Evolutionary conservation across 2,797 vertebrate genomes (phyloP).

Genomic region (Onychomys arenicola): DNA sequence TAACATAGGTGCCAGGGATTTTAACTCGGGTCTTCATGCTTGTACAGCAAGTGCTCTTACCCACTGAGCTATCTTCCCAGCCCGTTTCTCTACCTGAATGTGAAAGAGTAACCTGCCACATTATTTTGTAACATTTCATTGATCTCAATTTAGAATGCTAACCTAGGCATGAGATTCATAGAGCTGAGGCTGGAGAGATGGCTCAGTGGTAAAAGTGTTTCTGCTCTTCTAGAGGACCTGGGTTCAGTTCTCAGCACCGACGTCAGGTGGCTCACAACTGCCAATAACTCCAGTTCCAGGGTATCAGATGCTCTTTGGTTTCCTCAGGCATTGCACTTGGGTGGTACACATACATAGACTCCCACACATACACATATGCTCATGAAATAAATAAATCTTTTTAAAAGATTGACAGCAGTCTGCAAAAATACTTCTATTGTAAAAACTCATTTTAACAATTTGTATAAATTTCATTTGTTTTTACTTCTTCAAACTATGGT

Average conservation of each 20-base stretch:
- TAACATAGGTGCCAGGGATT: not conserved
- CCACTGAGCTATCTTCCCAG: too few relatives aligned
- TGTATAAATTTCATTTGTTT: not conserved
- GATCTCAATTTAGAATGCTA: not conserved
- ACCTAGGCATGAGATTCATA: not conserved
- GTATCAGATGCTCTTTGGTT: not conserved
- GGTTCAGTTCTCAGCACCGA: not conserved
- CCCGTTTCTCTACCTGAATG: not conserved
- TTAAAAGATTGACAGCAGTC: not conserved
- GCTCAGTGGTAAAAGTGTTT: not conserved
- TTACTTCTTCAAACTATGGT: not conserved
- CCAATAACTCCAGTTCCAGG: not conserved
- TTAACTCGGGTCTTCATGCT: not conserved
- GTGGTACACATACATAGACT: not conserved
- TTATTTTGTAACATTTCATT: not conserved
- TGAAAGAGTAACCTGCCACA: not conserved
- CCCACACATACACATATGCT: not conserved
- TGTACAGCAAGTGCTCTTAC: not conserved
- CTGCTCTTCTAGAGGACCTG: not conserved
- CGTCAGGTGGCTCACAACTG: not conserved
- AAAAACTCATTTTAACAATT: not conserved
- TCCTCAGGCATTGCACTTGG: not conserved
- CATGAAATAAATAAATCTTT: not conserved
- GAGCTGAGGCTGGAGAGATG: not conserved
- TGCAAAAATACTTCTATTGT: not conserved